These are phyloP conservation scores for Agrilus planipennis DNA, from an alignment of 1,140 invertebrate species.

Conservation along the genomic window DNA sequence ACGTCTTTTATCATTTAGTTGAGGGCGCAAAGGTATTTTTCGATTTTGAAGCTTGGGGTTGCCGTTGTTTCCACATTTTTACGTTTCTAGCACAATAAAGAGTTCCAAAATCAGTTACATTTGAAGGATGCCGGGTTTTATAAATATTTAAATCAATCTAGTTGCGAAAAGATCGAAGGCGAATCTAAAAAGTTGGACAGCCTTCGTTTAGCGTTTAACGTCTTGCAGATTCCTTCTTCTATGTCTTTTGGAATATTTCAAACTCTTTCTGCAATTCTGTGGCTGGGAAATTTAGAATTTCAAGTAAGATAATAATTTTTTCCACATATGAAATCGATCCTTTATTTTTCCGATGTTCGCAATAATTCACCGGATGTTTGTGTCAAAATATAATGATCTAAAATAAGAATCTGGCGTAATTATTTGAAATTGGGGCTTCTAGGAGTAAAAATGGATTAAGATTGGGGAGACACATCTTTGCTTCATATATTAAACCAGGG, in stretches of 20 bases:
- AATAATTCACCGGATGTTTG: no score
- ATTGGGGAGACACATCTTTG: no score
- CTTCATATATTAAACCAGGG: no score
- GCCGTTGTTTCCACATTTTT: background rate
- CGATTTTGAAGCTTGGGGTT: no score
- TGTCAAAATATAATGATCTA: no score
- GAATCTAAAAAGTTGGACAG: conserved; percentile 76
- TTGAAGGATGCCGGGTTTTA: conserved; percentile 61
- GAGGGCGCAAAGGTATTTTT: conserved; percentile 59
- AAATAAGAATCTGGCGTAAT: no score
- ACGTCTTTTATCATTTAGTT: conserved; percentile 94
- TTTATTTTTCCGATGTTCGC: conserved; percentile 4
- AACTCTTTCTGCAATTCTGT: conserved; percentile 81
- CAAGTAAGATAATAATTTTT: conserved; percentile 43
- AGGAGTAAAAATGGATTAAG: no score
- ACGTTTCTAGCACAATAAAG: conserved; percentile 50
- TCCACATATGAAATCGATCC: background rate
- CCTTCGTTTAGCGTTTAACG: conserved; percentile 80
- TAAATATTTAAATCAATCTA: conserved; percentile 67
- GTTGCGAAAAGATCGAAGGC: conserved; percentile 58
- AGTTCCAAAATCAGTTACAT: conserved; percentile 63
- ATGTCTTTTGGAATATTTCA: conserved; percentile 89
- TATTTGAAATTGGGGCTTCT: no score
- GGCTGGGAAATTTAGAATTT: conserved; percentile 86
- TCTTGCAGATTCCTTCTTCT: conserved; percentile 69